Evolutionary conservation across 2,888 invertebrate species (phyloP).

Genomic region (Epsilonema sp.): DNA sequence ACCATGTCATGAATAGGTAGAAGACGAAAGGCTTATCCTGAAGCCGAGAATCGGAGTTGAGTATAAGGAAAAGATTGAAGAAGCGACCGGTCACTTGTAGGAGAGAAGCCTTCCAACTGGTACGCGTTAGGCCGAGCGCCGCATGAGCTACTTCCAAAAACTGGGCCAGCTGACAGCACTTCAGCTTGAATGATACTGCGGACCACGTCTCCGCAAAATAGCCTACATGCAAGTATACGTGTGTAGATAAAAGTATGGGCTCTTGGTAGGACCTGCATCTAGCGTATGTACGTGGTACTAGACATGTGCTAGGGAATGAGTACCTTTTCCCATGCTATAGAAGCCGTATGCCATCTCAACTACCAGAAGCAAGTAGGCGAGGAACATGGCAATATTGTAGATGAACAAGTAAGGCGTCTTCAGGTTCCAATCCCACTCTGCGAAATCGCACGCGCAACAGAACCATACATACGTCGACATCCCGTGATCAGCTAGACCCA

Average conservation of each 20-base stretch:
- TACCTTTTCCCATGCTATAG: constrained; percentile 22
- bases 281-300: too few relatives aligned
- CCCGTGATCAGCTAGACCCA: too few relatives aligned
- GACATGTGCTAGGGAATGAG: neutral
- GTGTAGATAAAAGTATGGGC: too few relatives aligned
- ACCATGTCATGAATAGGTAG: constrained; percentile 67
- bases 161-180: constrained; percentile 59
- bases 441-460: too few relatives aligned
- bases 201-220: constrained; percentile 3
- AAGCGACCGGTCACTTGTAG: constrained; percentile 46
- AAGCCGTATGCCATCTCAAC: constrained; percentile 16
- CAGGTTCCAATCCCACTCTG: too few relatives aligned
- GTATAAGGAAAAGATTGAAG: constrained; percentile 56
- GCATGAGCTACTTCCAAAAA: constrained; percentile 73
- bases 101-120: neutral
- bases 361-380: constrained; percentile 26
- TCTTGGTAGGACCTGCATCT: too few relatives aligned
- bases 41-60: constrained; percentile 62
- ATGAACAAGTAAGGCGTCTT: constrained; percentile 27
- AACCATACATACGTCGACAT: too few relatives aligned
- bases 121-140: constrained; percentile 60
- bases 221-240: neutral
- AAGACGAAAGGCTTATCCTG: constrained; percentile 67
- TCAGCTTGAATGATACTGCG: constrained; percentile 34
- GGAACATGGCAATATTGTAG: constrained; percentile 32